Base-by-base conservation (phyloP, 1,140 invertebrate species). In the Augochlora pura region DNA sequence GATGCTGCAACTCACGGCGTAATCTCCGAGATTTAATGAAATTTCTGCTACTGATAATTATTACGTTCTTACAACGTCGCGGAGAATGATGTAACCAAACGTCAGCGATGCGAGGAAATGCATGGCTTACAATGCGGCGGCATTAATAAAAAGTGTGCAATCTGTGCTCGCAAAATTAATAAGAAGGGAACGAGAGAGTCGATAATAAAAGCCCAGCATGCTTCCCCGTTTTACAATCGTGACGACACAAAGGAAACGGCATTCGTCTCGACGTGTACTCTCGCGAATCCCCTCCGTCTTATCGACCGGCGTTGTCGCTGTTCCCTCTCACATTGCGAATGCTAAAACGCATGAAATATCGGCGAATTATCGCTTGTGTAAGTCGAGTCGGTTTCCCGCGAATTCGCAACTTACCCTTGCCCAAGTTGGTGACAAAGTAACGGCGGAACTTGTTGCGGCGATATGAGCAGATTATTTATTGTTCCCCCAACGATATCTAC, bases 161-260 rank as follows among this genome's bases (percentile, higher is more conserved):
- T 39, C 25, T 72, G 12, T 72, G 57, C 39, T 32, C 42, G 38
- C n/a, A 62, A 38, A 38, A 38, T 18, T 27, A 63, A 72, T 21
- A 23, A 66, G 63, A 39, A 66, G 6, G 21, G 42, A 46, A 46
- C 16, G 46, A 27, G 18, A 8, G 27, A 25, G 54, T 52, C n/a
- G 18, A 9, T 23, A 49, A 67, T n/a, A 23, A 75, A 67, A 57
- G 7, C 5, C 18, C n/a, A 6, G 46, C 49, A 16, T 38, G 27
- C 32, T 39, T 25, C 6, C 16, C 25, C 18, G 39, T 16, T n/a
- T 49, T 25, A 46, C 68, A 39, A 76, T 68, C 27, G 52, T 65
- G 64, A n/a, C 63, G 10, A 23, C 72, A 75, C 38, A 49, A 70
- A 39, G 59, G 42, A 63, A 62, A 59, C 16, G 42, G 70, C 49